Evolutionary conservation across 1,140 invertebrate genomes (phyloP), one percentile per base, ranked within the genome.

Genomic region (Ceratitis capitata): DNA sequence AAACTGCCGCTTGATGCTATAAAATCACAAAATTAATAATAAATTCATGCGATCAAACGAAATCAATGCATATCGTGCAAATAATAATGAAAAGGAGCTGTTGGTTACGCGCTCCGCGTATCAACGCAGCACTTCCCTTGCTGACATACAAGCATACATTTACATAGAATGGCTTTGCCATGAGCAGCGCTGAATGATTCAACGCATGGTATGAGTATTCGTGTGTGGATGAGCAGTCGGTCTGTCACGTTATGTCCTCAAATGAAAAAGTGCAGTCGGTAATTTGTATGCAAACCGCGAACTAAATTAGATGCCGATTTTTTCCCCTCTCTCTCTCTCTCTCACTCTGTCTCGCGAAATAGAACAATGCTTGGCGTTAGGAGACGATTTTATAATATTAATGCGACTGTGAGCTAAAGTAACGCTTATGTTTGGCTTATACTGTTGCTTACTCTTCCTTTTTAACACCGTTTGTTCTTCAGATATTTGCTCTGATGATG

Each of bases 31-130:
- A 90, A 90, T 90, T 90, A 90, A 90, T 90, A 86, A 89, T 89
- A 90, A 89, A 90, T 90, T 87, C 89, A 90, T 89, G 87, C 82
- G 86, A 84, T 74, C 88, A 88, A 90, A 88, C 85, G 85, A 87
- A 90, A 90, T 90, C 89, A 90, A 90, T 90, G 89, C 89, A 90
- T 90, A 90, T 89, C 89, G 89, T 90, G 89, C 90, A 89, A 88
- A 89, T 88, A 90, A 89, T 90, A 86, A 88, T 82, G 86, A 88
- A 86, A 87, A 88, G 83, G 26, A 88, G 61, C 84, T 14, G n/a
- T n/a, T 42, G 78, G 74, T 78, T 49, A 35, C 16, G 16, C 82
- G 23, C 16, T 16, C 10, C 45, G 10, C 85, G 85, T 56, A 29
- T 69, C 64, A 23, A 35, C 19, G 14, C 51, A 56, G 19, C 51